Percentiles rank a stretch among this genome's conserved stretches.
These are phyloP conservation scores for Euura lappo DNA, from an alignment of 1,140 invertebrate genomes.

Conservation along the genomic window DNA sequence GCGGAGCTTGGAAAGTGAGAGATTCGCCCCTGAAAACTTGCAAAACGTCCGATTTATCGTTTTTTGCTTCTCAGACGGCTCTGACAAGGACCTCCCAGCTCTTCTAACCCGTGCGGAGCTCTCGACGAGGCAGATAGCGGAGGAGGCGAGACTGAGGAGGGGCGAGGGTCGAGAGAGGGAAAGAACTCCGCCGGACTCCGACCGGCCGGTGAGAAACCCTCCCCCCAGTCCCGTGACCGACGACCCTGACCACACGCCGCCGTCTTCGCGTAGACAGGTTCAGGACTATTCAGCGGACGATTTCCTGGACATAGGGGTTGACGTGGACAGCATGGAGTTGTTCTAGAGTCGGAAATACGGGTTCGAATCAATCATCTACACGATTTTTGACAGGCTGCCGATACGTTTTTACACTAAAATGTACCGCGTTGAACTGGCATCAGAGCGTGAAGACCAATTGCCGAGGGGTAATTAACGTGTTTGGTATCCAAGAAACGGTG, in stretches of 20 bases:
- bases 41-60: not conserved
- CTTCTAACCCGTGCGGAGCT: constrained; percentile 65
- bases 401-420: not conserved
- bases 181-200: constrained; percentile 55
- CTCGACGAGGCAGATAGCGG: constrained; percentile 57
- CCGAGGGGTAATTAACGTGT: not conserved
- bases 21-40: constrained; percentile 31
- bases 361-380: not conserved
- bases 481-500: not conserved
- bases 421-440: not conserved
- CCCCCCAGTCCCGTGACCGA: constrained; percentile 79
- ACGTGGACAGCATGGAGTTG: constrained; percentile 74
- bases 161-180: constrained; percentile 57
- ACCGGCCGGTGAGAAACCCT: constrained; percentile 70
- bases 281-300: constrained; percentile 64
- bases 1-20: constrained; percentile 65
- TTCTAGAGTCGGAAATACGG: constrained; percentile 55
- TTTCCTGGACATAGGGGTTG: constrained; percentile 72
- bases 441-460: not conserved
- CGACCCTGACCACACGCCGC: constrained; percentile 72
- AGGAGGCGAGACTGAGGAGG: constrained; percentile 56
- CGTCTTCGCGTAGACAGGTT: constrained; percentile 62
- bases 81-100: constrained; percentile 66
- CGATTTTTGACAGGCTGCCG: not conserved
- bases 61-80: constrained; percentile 40